Conservation (phyloP, 2,797 vertebrate species). For the Benthosema pterotum region DNA sequence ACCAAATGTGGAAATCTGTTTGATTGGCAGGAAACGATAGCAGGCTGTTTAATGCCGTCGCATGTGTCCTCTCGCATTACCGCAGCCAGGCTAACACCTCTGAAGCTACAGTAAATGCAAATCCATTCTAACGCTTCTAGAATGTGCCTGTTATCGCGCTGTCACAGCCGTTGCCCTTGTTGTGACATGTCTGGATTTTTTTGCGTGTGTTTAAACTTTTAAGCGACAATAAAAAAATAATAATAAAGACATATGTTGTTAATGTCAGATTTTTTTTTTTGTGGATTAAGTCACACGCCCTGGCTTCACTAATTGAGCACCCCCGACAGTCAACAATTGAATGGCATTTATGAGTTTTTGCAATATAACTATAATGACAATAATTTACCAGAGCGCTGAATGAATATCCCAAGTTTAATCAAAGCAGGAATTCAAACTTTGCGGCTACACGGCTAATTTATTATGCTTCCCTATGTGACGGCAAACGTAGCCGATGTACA, state of each 20-base stretch:
- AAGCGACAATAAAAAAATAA: too few relatives aligned
- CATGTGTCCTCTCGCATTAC: too few relatives aligned
- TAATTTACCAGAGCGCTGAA: conserved; percentile 30
- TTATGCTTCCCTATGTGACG: too few relatives aligned
- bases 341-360: conserved; percentile 21
- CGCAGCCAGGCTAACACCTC: neutral
- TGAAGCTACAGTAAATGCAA: too few relatives aligned
- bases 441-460: neutral
- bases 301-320: conserved; percentile 1
- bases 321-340: conserved; percentile 17
- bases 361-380: conserved; percentile 24
- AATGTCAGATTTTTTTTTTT: neutral
- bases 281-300: neutral
- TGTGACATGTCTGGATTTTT: neutral
- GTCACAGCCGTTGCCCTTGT: too few relatives aligned
- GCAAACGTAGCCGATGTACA: neutral
- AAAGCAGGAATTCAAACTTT: conserved; percentile 38
- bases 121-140: too few relatives aligned
- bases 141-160: too few relatives aligned
- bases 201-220: too few relatives aligned
- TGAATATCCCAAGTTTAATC: conserved; percentile 46
- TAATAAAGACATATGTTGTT: neutral
- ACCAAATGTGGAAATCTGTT: neutral
- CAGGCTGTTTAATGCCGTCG: too few relatives aligned
- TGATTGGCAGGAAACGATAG: neutral